A percentile compares a stretch with the other conserved stretches of the same genome.
These are phyloP conservation scores for Phasia obesa DNA, from an alignment of 2,888 invertebrate species.

Conservation along the genomic window DNA sequence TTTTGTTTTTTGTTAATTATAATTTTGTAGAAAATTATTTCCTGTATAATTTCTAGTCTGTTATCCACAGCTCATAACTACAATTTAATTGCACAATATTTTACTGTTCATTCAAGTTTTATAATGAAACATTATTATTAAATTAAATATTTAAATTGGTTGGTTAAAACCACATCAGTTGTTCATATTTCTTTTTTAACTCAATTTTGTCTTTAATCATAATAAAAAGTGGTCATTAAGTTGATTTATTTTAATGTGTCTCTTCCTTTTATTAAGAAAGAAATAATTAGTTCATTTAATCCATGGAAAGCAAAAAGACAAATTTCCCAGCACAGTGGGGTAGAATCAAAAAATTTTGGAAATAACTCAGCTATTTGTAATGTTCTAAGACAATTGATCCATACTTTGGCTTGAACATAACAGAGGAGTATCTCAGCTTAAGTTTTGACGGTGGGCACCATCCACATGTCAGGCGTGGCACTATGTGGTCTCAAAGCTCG, in stretches of 20 bases:
- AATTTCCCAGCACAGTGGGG: background rate
- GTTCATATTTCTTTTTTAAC: constrained; percentile 1
- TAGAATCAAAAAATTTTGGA: too few species aligned
- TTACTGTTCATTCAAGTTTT: constrained; percentile 14
- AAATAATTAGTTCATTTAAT: constrained; percentile 12
- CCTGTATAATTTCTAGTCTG: background rate
- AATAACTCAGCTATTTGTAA: too few species aligned
- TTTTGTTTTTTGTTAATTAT: too few species aligned
- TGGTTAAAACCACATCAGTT: constrained; percentile 23
- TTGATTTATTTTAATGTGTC: constrained; percentile 49
- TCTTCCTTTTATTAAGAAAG: constrained; percentile 35
- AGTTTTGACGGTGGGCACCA: too few species aligned
- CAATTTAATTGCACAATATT: background rate
- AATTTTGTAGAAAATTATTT: constrained; percentile 3
- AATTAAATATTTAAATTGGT: constrained; percentile 25
- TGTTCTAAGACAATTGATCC: too few species aligned
- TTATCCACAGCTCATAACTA: background rate
- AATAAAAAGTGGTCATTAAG: constrained; percentile 19
- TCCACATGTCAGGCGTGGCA: too few species aligned
- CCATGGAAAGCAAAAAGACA: background rate
- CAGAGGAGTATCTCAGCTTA: too few species aligned
- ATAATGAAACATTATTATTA: background rate
- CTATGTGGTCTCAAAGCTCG: too few species aligned
- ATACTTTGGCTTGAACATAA: too few species aligned
- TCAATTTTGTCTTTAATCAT: constrained; percentile 4